Evolutionary conservation across 2,113 vertebrate genomes (phyloP).

Genomic region (Gasterosteus nipponicus): DNA sequence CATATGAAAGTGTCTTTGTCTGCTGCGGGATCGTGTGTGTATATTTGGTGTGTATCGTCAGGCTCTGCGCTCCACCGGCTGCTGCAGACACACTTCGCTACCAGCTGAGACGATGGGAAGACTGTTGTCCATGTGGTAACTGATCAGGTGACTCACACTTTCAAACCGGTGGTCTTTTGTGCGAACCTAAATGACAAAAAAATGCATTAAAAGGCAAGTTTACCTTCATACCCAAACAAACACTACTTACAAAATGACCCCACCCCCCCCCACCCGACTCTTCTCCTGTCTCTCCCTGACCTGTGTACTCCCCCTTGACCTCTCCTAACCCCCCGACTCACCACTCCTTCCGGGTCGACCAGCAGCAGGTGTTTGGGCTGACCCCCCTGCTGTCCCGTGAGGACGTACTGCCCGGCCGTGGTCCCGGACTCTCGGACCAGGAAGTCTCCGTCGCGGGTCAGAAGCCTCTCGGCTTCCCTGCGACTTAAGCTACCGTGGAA

Average conservation of each 20-base stretch:
- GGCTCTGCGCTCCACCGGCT: conserved; percentile 90
- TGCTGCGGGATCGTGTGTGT: conserved; percentile 22
- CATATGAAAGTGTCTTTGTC: conserved; percentile 11
- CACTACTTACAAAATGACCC: not conserved
- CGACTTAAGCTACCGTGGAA: conserved; percentile 94
- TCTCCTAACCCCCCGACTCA: conserved; percentile 61
- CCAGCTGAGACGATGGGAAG: conserved; percentile 97
- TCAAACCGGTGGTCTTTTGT: conserved; percentile 98
- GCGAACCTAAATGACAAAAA: conserved; percentile 83
- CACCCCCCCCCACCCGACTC: not conserved
- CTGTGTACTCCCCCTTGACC: not conserved
- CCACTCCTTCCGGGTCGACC: conserved; percentile 98
- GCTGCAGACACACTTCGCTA: conserved; percentile 96
- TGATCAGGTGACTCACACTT: conserved; percentile 97
- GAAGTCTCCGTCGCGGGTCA: conserved; percentile 93
- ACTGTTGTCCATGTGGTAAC: conserved; percentile 99
- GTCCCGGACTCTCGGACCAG: conserved; percentile 95
- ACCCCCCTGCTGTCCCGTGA: conserved; percentile 93
- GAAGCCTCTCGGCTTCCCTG: conserved; percentile 89
- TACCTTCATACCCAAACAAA: not conserved
- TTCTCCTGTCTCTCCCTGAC: not conserved
- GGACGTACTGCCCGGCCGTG: conserved; percentile 94
- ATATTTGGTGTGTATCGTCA: conserved; percentile 73
- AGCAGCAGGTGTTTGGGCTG: conserved; percentile 96
- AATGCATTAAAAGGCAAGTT: not conserved